phyloP scores from a whole-genome alignment of 2,888 invertebrate species.

The Oegoconia quadripuncta region DNA sequence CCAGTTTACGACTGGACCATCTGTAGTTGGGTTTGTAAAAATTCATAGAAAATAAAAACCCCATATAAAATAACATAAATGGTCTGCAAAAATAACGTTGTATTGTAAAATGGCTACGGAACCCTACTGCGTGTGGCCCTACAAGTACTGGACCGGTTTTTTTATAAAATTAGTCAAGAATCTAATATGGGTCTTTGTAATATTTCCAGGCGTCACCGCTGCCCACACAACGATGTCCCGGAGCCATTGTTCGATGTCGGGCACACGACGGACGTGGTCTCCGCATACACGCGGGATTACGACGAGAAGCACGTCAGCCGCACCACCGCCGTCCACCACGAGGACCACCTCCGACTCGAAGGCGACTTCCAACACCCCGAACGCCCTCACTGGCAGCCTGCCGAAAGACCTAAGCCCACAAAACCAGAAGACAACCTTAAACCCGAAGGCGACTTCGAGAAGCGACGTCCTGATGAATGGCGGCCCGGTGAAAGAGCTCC shows the following conservation, averaged over 20 bases:
- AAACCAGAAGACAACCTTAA: slow-evolving; percentile 56
- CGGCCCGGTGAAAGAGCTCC: slow-evolving; percentile 53
- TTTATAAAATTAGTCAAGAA: not conserved
- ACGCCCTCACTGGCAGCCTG: slow-evolving; percentile 71
- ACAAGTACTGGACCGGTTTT: not conserved
- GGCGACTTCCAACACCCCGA: slow-evolving; percentile 82
- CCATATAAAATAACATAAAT: too few relatives aligned
- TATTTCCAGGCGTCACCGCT: slow-evolving; percentile 87
- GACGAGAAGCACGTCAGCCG: slow-evolving; percentile 82
- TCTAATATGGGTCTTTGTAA: slow-evolving; percentile 11
- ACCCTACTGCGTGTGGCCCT: too few relatives aligned
- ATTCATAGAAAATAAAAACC: too few relatives aligned
- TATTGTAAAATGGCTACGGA: too few relatives aligned
- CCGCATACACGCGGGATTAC: slow-evolving; percentile 82
- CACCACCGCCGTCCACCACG: slow-evolving; percentile 79
- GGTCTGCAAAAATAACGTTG: too few relatives aligned
- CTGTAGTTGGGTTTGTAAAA: too few relatives aligned
- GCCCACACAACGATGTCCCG: slow-evolving; percentile 85
- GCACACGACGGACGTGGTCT: slow-evolving; percentile 76
- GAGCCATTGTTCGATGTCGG: slow-evolving; percentile 79
- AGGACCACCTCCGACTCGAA: slow-evolving; percentile 85
- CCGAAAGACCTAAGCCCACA: slow-evolving; percentile 79
- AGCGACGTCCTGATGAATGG: slow-evolving; percentile 59
- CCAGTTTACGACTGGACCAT: too few relatives aligned
- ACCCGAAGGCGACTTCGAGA: slow-evolving; percentile 68